Conservation (phyloP, 2,797 vertebrate species). For the Gobionotothen gibberifrons region DNA sequence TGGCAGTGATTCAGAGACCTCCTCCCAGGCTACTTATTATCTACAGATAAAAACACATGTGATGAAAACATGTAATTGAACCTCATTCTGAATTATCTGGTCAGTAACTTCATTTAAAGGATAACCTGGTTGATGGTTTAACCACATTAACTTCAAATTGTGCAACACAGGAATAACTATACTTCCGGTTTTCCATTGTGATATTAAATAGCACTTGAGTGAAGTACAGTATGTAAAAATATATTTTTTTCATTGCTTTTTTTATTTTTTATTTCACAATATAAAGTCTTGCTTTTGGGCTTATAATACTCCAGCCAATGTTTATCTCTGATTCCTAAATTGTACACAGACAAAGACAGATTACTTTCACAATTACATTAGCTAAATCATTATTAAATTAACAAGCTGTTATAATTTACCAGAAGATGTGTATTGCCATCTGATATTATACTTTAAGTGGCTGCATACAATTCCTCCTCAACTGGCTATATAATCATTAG, state of each 20-base stretch:
- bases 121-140: slow-evolving; percentile 2
- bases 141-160: neutral
- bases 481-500: neutral
- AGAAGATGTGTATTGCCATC: neutral
- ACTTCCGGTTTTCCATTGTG: neutral
- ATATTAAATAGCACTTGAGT: too few species aligned
- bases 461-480: too few species aligned
- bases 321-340: neutral
- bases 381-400: neutral
- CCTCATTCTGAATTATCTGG: neutral
- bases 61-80: neutral
- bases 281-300: neutral
- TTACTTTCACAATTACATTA: neutral
- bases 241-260: neutral
- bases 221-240: neutral
- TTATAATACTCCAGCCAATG: neutral
- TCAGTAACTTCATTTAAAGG: neutral
- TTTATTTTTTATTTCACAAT: neutral
- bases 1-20: neutral
- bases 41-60: neutral
- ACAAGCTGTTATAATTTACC: neutral
- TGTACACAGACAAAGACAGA: neutral
- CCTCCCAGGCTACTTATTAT: neutral
- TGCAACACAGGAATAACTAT: neutral
- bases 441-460: neutral